Conservation (phyloP, 1,140 invertebrate species). For the Drosophila kanapiae region DNA sequence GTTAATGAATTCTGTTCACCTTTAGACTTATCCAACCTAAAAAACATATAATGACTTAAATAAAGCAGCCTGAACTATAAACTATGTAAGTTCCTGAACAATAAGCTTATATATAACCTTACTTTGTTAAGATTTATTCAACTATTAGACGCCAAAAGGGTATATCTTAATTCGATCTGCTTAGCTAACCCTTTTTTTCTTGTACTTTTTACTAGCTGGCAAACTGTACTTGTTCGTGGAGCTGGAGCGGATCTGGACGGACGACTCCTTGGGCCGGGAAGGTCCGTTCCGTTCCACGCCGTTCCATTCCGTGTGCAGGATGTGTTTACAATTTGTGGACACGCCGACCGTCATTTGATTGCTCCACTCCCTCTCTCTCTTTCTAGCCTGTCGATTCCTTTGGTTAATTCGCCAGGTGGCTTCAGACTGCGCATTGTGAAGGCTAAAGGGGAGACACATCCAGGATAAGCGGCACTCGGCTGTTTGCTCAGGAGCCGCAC, state of each 20-base stretch:
- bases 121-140: neutral
- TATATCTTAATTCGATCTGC: neutral
- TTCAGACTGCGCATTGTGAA: constrained; percentile 41
- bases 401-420: constrained; percentile 60
- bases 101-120: neutral
- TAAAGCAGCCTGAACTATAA: neutral
- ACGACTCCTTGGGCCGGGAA: constrained; percentile 19
- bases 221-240: constrained; percentile 47
- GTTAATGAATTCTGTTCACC: neutral
- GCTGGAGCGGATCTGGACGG: constrained; percentile 55
- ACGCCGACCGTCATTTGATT: constrained; percentile 80
- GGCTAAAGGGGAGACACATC: neutral
- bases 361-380: constrained; percentile 39
- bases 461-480: constrained; percentile 44
- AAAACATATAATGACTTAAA: neutral
- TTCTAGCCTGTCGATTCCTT: constrained; percentile 55
- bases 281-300: constrained; percentile 17
- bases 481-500: constrained; percentile 52
- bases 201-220: constrained; percentile 12
- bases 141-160: neutral
- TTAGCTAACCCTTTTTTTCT: constrained; percentile 20
- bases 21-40: neutral
- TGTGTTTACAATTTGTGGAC: constrained; percentile 83
- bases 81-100: neutral
- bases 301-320: constrained; percentile 77